phyloP scores from a whole-genome alignment of 2,888 invertebrate species.

The Conchocele bisecta region DNA sequence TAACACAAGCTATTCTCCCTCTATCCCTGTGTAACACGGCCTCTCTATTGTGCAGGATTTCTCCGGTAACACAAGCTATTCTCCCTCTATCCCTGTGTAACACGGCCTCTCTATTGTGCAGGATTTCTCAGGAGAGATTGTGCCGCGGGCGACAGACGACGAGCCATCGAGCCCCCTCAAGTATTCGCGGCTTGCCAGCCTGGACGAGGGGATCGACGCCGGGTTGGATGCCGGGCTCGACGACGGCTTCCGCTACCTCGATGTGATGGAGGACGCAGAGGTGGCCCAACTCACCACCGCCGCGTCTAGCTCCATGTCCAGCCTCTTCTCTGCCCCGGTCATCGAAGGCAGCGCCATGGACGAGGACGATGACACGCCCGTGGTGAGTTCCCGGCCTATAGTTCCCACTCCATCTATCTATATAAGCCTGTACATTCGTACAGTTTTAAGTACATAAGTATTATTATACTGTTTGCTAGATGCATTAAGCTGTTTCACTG shows the following conservation, averaged over 20 bases:
- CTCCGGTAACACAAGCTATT: too few species aligned
- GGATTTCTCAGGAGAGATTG: constrained; percentile 65
- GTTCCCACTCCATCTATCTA: not conserved
- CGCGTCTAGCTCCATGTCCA: constrained; percentile 56
- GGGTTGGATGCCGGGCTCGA: constrained; percentile 76
- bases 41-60: too few species aligned
- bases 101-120: constrained; percentile 40
- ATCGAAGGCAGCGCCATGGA: constrained; percentile 46
- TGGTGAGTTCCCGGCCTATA: constrained; percentile 42
- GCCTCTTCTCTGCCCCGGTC: constrained; percentile 71
- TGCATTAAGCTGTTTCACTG: too few species aligned
- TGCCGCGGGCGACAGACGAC: constrained; percentile 36
- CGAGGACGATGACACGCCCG: constrained; percentile 59
- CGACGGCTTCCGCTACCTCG: constrained; percentile 55
- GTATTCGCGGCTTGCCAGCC: constrained; percentile 61
- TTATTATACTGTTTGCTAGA: too few species aligned
- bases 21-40: too few species aligned
- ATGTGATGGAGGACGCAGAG: constrained; percentile 44
- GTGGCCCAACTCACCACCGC: constrained; percentile 36
- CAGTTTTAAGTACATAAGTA: too few species aligned
- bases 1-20: too few species aligned
- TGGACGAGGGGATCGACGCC: constrained; percentile 72
- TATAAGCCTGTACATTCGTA: too few species aligned
- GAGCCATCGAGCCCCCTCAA: constrained; percentile 63
- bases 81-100: too few species aligned